Evolutionary conservation across 2,888 invertebrate genomes (phyloP), one percentile per base, ranked within the genome.

Genomic region (Volucella zonaria): DNA sequence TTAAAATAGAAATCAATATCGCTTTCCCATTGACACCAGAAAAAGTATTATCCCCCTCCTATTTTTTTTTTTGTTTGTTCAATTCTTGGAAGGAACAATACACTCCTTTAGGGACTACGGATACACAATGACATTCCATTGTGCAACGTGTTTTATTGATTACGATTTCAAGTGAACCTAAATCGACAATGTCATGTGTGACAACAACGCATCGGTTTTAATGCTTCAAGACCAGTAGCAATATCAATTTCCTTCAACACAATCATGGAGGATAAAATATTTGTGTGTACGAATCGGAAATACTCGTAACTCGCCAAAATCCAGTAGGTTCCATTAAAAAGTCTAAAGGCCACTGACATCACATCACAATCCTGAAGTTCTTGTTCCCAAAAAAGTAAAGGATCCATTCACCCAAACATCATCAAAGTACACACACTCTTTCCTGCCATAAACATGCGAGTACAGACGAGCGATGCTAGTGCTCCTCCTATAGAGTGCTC

Each of bases 261-360:
- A 75, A 80, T 70, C 80, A 66, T 66, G 64, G 59, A 66, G 42
- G 70, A 80, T 70, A 70, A 76, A 62, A 81, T 64, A 51, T 51
- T 59, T 49, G 47, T 47, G 40, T 56, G 49, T 42, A 31, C 56
- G 42, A 47, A 49, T 43, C 71, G 6, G 1, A 31, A 23, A 23
- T 23, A 23, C 18, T 23, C 1, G 31, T 31, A 31, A 6, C 31
- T 6, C 31, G 31, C 31, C 31, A 23, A 4, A 23, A 23, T 23
- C 23, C 23, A 31, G 31, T 58, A 76, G 31, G 56, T 52, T 56
- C 71, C 15, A 62, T 73, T 68, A 58, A 67, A 71, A 80, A 31
- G 70, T 80, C 75, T 75, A 83, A 52, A 71, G 83, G 80, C 58
- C 80, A 83, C 70, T 83, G 83, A 75, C 80, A 83, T 71, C 75